Conservation (phyloP, 23 tunicate genomes). For the Trididemnum clinides region DNA sequence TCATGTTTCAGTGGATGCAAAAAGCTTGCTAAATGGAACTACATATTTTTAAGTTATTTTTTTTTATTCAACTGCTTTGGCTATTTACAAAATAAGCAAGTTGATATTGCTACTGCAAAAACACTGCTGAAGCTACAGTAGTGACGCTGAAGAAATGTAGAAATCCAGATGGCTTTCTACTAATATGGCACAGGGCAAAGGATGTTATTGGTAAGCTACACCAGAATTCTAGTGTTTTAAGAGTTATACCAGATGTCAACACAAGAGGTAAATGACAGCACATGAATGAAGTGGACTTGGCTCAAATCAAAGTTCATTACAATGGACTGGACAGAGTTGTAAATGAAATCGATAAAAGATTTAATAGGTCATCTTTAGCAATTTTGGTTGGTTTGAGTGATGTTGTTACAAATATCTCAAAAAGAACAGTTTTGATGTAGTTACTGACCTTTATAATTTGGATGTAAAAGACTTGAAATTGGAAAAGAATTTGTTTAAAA, state of each 20-base stretch:
- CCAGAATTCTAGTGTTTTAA: background rate
- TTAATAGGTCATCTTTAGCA: background rate
- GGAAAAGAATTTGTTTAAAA: background rate
- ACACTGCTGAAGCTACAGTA: constrained; percentile 11
- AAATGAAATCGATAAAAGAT: background rate
- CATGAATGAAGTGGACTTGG: background rate
- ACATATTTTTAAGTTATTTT: constrained; percentile 14
- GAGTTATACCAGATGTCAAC: background rate
- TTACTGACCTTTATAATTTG: background rate
- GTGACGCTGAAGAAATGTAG: constrained; percentile 3
- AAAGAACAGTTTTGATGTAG: constrained; percentile 1
- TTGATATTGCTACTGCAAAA: constrained; percentile 2
- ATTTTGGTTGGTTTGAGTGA: background rate
- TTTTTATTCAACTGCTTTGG: constrained; percentile 10
- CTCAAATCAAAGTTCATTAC: background rate
- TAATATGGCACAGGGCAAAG: background rate
- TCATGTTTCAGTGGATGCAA: background rate
- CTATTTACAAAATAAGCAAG: background rate
- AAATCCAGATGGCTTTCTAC: background rate
- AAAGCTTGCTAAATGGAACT: background rate
- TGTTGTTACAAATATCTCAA: background rate
- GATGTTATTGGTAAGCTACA: background rate
- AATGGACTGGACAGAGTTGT: constrained; percentile 1
- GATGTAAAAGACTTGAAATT: background rate
- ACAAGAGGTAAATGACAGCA: no score